Conservation (phyloP, 1,140 invertebrate genomes). For the Pentalonia nigronervosa region DNA sequence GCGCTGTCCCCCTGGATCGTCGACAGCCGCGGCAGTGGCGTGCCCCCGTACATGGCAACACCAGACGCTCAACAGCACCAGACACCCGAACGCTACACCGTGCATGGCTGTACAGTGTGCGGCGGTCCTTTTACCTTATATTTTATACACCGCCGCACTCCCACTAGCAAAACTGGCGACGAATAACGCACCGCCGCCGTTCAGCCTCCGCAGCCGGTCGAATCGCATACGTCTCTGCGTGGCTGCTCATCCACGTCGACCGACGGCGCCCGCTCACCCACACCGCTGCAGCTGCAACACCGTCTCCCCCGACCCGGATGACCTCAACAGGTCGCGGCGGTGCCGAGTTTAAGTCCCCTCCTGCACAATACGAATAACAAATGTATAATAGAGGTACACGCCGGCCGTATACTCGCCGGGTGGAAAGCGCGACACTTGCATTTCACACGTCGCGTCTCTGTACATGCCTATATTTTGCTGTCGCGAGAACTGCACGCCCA, state of each 20-base stretch:
- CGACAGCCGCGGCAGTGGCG: background rate
- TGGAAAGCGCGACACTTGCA: background rate
- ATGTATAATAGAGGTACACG: background rate
- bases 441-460: no score
- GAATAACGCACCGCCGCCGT: background rate
- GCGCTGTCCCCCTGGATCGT: constrained; percentile 9
- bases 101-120: constrained; percentile 37
- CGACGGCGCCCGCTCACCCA: constrained; percentile 2
- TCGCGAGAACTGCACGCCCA: background rate
- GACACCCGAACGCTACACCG: background rate
- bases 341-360: background rate
- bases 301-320: background rate
- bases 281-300: background rate
- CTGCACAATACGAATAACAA: no score
- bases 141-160: background rate
- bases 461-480: background rate
- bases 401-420: background rate
- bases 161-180: background rate
- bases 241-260: background rate
- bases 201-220: background rate
- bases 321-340: background rate
- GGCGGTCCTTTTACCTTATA: background rate
- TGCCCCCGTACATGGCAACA: background rate
- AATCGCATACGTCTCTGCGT: background rate
- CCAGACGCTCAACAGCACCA: constrained; percentile 37